Base-by-base conservation (phyloP, 2,797 vertebrate species). In the Myoxocephalus aenaeus region DNA sequence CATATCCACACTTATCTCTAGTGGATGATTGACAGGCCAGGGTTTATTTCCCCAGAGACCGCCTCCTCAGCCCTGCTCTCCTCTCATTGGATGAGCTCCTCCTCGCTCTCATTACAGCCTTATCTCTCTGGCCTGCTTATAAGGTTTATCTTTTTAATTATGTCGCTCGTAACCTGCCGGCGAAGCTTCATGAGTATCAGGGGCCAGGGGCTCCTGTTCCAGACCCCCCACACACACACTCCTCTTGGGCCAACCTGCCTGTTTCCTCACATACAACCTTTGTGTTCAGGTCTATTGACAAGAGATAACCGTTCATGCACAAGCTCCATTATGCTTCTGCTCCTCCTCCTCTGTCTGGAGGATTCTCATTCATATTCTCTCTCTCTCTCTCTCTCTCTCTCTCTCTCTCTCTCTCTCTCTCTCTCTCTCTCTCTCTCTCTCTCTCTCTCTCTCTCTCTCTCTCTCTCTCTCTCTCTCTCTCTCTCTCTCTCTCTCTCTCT, bases 61-160 rank as follows among this genome's bases (percentile, higher is more conserved):
- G 22, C 87, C 87, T 38, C 27, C 82, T 70, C 56, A 73, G 80
- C 77, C 86, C 77, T 48, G 46, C 48, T 79, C 42, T 62, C 10
- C 66, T 87, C 81, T 86, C 65, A 89, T 91, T 93, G 84, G 89
- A 42, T 63, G 74, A 73, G 76, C 81, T 79, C 65, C 78, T 61
- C 65, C 42, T 81, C 27, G 66, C 87, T 86, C 92, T 93, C 91
- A 93, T 92, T 93, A 92, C 84, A 86, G 17, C 61, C 92, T 93
- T 93, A 93, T 94, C 93, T 89, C 82, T 58, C 70, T 86, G 75
- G 87, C 81, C 83, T 63, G 85, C 77, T 93, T 89, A 90, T 87
- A 78, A 90, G 89, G 85, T 93, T 93, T 93, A 93, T 93, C 90
- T 92, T 92, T 93, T 93, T 93, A 94, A 93, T 93, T 93, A 93